A percentile compares a stretch with the other conserved stretches of the same genome.
Evolutionary conservation across 1,140 invertebrate genomes (phyloP).

Genomic region (Ceratosolen solmsi): DNA sequence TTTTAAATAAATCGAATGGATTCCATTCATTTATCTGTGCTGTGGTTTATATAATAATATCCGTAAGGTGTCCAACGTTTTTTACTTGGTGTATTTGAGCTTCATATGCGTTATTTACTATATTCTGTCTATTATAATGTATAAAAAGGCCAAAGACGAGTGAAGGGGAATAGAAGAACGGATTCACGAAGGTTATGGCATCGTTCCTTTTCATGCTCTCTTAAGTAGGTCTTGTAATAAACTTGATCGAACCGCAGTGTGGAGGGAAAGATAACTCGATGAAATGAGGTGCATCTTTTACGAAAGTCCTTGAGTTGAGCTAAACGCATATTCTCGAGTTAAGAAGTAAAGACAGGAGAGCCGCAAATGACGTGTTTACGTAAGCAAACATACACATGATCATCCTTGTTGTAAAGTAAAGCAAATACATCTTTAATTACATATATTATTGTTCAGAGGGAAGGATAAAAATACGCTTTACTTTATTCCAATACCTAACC

Average conservation of each 20-base stretch:
- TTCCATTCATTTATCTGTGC: too few species aligned
- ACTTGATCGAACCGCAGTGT: neutral
- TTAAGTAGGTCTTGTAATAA: constrained; percentile 14
- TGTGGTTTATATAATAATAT: constrained; percentile 1
- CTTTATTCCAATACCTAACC: neutral
- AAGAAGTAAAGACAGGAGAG: too few species aligned
- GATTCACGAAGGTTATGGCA: constrained; percentile 12
- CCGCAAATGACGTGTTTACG: neutral
- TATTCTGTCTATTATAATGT: neutral
- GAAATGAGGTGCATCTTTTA: constrained; percentile 10
- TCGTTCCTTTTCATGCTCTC: neutral
- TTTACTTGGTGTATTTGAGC: constrained; percentile 15
- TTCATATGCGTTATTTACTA: neutral
- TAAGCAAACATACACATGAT: too few species aligned
- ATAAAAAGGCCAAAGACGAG: neutral
- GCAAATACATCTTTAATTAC: too few species aligned
- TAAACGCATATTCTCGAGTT: constrained; percentile 39
- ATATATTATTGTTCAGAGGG: too few species aligned
- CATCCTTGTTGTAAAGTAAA: too few species aligned
- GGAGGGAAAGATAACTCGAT: constrained; percentile 19
- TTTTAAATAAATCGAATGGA: too few species aligned
- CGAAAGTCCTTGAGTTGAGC: constrained; percentile 15
- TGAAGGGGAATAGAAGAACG: too few species aligned
- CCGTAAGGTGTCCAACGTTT: neutral
- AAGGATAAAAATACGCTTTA: too few species aligned